Base-by-base conservation (phyloP, 2,888 invertebrate species). In the Aelia acuminata region DNA sequence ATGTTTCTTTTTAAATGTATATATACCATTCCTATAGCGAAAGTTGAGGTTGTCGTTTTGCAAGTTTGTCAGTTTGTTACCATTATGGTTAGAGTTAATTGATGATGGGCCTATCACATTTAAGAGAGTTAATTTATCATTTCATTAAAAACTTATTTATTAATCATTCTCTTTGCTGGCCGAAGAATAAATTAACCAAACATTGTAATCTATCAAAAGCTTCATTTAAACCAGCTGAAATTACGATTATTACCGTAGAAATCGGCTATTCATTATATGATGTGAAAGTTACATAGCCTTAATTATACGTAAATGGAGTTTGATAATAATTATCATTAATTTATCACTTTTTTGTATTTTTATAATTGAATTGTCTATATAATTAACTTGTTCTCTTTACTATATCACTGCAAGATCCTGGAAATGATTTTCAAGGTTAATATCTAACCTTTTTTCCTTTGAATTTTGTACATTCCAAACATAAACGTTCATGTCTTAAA, bases 271-370 rank as follows among this genome's bases (percentile, higher is more conserved):
- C n/a, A n/a, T 18, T 53, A n/a, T 26, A 57, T 15, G 3, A 57
- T 15, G 8, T 57, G 1, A 15, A 57, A 57, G 26, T 57, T 57
- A 57, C 57, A 13, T 13, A 57, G 3, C 57, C 57, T 57, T 57
- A 57, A 26, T 57, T 57, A 15, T 57, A 57, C 26, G 57, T 57
- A 57, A 57, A 57, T 57, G 57, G 57, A 57, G 75, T 75, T 75
- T 75, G 75, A 39, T 75, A 75, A 57, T 57, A 57, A 57, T 57
- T 57, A 57, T 26, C 26, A 57, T 57, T 57, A 57, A 57, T 3
- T 2, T 3, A 4, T 4, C 4, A 57, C 11, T 15, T 57, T 57
- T 57, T 57, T 57, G 57, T 57, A 57, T 57, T 57, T 57, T 57
- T 57, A 57, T 57, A 57, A 57, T 57, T 57, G 57, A 57, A 57